These are phyloP conservation scores for Talpa occidentalis DNA, from an alignment of 2,113 vertebrate species.

Conservation along the genomic window DNA sequence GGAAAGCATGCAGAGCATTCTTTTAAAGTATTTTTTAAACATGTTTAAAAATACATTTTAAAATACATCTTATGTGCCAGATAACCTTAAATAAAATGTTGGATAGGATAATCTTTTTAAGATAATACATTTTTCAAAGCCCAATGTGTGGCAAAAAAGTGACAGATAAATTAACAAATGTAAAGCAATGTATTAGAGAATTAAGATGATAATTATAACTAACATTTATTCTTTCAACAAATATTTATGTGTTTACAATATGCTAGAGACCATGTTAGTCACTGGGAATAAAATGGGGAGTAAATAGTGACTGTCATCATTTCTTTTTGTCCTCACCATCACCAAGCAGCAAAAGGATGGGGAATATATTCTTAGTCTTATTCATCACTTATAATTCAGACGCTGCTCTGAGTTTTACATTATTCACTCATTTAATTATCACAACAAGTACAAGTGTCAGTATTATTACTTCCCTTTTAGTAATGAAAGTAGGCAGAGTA, in stretches of 20 bases:
- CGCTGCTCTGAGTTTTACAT: neutral
- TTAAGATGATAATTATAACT: neutral
- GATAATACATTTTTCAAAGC: neutral
- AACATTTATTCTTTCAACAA: neutral
- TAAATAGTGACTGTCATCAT: neutral
- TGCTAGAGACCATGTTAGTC: neutral
- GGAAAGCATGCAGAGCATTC: neutral
- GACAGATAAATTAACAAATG: neutral
- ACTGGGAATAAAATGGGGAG: neutral
- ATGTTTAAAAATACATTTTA: neutral
- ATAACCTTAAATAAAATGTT: constrained; percentile 13
- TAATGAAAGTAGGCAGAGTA: rapidly evolving
- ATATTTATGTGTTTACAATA: neutral
- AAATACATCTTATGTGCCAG: neutral
- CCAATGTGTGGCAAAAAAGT: neutral
- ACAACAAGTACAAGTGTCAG: neutral
- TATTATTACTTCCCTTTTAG: neutral
- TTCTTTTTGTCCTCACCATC: neutral
- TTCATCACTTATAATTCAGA: neutral
- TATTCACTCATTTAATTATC: neutral
- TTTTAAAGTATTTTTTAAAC: neutral
- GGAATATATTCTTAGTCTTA: neutral
- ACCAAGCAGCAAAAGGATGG: neutral
- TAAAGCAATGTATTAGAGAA: neutral
- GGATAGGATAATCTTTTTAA: neutral